Conservation (phyloP, 2,113 vertebrate genomes). For the Hassar affinis region DNA sequence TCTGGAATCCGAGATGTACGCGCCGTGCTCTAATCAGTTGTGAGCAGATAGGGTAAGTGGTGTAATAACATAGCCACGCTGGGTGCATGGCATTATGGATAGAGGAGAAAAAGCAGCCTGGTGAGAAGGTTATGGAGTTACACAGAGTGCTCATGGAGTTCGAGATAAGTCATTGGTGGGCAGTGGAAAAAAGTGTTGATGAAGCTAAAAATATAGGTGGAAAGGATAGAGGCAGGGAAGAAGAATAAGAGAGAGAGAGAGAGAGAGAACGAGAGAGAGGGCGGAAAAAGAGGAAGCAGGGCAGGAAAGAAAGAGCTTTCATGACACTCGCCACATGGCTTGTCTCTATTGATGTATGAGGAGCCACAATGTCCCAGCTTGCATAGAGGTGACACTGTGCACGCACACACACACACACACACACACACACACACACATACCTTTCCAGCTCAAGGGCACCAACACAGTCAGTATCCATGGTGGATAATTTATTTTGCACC, state of each 20-base stretch:
- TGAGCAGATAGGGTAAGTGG: constrained; percentile 31
- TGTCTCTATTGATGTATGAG: constrained; percentile 52
- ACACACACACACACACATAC: constrained; percentile 25
- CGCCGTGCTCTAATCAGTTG: constrained; percentile 33
- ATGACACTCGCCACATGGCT: constrained; percentile 50
- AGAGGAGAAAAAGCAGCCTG: constrained; percentile 30
- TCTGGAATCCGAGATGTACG: neutral
- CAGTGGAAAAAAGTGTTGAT: constrained; percentile 44
- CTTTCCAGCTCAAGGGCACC: constrained; percentile 44
- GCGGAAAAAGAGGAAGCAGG: constrained; percentile 9
- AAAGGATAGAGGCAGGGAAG: neutral
- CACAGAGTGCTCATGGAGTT: constrained; percentile 24
- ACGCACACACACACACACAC: constrained; percentile 33
- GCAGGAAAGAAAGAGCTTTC: constrained; percentile 15
- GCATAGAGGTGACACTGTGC: constrained; percentile 52
- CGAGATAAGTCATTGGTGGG: constrained; percentile 42
- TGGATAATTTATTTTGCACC: constrained; percentile 23
- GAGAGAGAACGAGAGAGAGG: neutral
- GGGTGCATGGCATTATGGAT: constrained; percentile 31
- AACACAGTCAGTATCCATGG: constrained; percentile 11
- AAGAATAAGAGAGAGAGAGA: neutral
- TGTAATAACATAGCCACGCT: constrained; percentile 22
- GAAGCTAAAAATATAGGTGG: constrained; percentile 46
- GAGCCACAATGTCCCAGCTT: constrained; percentile 41
- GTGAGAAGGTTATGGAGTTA: constrained; percentile 46